These are phyloP conservation scores for Dendrolimus pini DNA, from an alignment of 2,888 invertebrate species.

Conservation along the genomic window DNA sequence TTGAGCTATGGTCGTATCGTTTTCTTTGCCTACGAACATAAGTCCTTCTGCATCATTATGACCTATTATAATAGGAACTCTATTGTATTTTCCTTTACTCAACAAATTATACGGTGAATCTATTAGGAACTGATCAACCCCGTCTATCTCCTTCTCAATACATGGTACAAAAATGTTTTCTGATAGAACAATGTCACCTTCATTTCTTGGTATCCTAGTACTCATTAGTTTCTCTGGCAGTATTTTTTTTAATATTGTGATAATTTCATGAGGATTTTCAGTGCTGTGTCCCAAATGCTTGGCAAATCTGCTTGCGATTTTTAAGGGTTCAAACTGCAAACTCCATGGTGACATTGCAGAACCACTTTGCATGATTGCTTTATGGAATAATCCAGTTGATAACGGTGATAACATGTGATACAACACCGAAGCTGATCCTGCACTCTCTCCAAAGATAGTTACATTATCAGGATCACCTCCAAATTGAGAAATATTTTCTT, in stretches of 20 bases:
- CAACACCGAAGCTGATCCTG: conserved; percentile 56
- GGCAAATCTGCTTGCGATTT: conserved; percentile 42
- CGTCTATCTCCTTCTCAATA: conserved; percentile 37
- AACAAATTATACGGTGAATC: conserved; percentile 52
- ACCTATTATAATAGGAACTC: conserved; percentile 56
- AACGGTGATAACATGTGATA: conserved; percentile 56
- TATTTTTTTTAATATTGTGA: conserved; percentile 36
- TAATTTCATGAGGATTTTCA: conserved; percentile 40
- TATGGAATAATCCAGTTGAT: conserved; percentile 55
- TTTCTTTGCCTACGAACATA: conserved; percentile 60
- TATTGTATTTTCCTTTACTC: conserved; percentile 34
- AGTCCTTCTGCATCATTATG: conserved; percentile 58
- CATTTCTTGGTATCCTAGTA: conserved; percentile 45
- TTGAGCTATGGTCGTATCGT: conserved; percentile 43
- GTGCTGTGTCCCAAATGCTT: conserved; percentile 39
- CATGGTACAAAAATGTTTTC: conserved; percentile 66
- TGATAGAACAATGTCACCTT: conserved; percentile 50
- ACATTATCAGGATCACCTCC: conserved; percentile 56
- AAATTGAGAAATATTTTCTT: conserved; percentile 42
- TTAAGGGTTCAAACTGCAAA: conserved; percentile 51
- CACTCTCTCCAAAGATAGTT: conserved; percentile 64
- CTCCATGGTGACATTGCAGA: conserved; percentile 59
- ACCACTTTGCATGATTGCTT: conserved; percentile 60
- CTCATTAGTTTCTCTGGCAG: conserved; percentile 34
- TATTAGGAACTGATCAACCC: conserved; percentile 36